Base-by-base conservation (phyloP, 2,797 vertebrate genomes). In the Tokudaia tokunoshimensis region DNA sequence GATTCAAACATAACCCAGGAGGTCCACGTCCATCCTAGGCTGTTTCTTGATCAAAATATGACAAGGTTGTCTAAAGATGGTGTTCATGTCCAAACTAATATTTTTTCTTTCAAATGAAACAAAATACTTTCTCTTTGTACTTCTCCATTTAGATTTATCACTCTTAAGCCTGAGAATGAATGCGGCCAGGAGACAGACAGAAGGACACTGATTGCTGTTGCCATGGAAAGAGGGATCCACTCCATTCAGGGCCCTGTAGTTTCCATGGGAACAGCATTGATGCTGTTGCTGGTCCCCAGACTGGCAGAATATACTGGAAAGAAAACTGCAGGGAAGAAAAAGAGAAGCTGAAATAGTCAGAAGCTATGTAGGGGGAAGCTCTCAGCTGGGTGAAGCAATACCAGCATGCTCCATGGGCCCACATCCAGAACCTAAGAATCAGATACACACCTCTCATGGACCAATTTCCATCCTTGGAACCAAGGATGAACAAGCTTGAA, bases 261-360 rank as follows among this genome's bases (percentile, higher is more conserved):
- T 98, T 94, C 97, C 78, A 96, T 96, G 96, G 97, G 89, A 97
- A 97, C 97, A 47, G 41, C 76, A 81, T 79, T 79, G 61, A 93
- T 83, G 83, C 78, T 65, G 84, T 44, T 92, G 72, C 84, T 95
- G 81, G 88, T 63, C 70, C 61, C 93, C 10, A 6, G 81, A 87
- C 79, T 85, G 91, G 59, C 5, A 4, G 84, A 67, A 74, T 31
- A 41, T 37, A 74, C 63, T 81, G 84, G 89, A 95, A 95, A 44
- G 79, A 85, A 93, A 67, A 89, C 50, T 89, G 0, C 37, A 61
- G 14, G 1, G 19, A 52, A 74, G 5, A 80, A 78, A 92, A 9
- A 94, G 81, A 94, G 37, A 14, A 89, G 14, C 61, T 79, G 41
- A 87, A 96, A 37, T 31, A 65, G 52, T 80, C 86, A 79, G n/a